phyloP scores from a whole-genome alignment of 2,797 vertebrate species.

The Champsocephalus gunnari region DNA sequence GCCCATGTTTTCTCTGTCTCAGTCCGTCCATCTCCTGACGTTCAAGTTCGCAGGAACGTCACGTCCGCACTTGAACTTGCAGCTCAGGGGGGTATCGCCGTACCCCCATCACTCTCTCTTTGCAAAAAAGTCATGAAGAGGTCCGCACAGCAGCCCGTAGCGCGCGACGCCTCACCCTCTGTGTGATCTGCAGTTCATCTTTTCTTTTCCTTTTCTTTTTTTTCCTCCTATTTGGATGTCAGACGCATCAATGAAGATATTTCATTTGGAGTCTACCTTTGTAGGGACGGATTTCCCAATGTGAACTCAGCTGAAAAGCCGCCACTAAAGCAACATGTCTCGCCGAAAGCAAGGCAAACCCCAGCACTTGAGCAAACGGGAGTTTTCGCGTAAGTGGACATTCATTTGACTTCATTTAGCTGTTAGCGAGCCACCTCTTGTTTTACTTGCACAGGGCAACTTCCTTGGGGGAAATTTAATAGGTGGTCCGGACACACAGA shows the following conservation, averaged over 20 bases:
- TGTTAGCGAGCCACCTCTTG: constrained; percentile 33
- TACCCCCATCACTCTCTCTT: constrained; percentile 86
- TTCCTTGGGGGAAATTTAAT: constrained; percentile 35
- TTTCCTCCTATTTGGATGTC: constrained; percentile 88
- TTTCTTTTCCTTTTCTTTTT: background rate
- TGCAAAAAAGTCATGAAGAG: constrained; percentile 92
- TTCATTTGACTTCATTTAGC: constrained; percentile 57
- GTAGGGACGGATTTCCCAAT: constrained; percentile 95
- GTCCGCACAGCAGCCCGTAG: constrained; percentile 92
- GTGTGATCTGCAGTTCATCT: constrained; percentile 91
- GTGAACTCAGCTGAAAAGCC: constrained; percentile 93
- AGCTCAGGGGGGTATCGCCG: constrained; percentile 93
- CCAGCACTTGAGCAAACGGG: constrained; percentile 99
- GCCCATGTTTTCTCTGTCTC: constrained; percentile 94
- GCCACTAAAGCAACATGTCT: constrained; percentile 93
- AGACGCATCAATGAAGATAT: constrained; percentile 96
- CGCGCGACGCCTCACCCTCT: constrained; percentile 89
- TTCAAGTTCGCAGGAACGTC: constrained; percentile 99
- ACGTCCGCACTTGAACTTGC: constrained; percentile 99
- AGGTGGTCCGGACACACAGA: constrained; percentile 53
- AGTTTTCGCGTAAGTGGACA: constrained; percentile 98
- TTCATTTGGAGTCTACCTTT: constrained; percentile 93
- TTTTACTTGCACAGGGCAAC: constrained; percentile 37
- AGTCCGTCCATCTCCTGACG: constrained; percentile 97
- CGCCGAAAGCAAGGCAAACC: constrained; percentile 99